These are phyloP conservation scores for Calonectris borealis DNA, from an alignment of 2,113 vertebrate genomes.

Conservation along the genomic window DNA sequence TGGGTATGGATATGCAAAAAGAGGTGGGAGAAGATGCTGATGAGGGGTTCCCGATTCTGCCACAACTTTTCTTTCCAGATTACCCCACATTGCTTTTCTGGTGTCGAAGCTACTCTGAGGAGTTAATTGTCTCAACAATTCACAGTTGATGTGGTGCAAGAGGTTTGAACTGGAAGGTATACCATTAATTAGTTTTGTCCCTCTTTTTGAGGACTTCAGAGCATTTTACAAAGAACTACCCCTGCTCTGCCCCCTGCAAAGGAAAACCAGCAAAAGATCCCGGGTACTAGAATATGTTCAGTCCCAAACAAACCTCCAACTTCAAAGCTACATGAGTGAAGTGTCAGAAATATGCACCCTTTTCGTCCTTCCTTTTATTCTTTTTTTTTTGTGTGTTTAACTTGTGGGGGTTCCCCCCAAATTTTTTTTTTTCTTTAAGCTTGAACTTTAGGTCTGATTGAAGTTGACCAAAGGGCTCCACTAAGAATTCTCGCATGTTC, in stretches of 20 bases:
- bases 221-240: not conserved
- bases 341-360: not conserved
- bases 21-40: not conserved
- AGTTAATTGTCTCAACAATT: not conserved
- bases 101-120: not conserved
- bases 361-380: not conserved
- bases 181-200: not conserved
- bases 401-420: rapidly evolving
- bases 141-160: too few relatives aligned
- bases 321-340: not conserved
- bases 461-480: not conserved
- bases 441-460: not conserved
- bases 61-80: rapidly evolving
- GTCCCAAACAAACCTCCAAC: not conserved
- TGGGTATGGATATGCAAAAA: not conserved
- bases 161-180: not conserved
- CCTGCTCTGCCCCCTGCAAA: not conserved
- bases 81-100: not conserved
- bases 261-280: not conserved
- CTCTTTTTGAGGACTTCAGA: not conserved
- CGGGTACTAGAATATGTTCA: rapidly evolving
- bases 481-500: rapidly evolving
- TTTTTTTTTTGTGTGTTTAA: not conserved
- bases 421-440: not conserved
- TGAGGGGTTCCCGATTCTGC: not conserved